Base-by-base conservation (phyloP, 2,113 vertebrate genomes). In the Halcyon senegalensis region DNA sequence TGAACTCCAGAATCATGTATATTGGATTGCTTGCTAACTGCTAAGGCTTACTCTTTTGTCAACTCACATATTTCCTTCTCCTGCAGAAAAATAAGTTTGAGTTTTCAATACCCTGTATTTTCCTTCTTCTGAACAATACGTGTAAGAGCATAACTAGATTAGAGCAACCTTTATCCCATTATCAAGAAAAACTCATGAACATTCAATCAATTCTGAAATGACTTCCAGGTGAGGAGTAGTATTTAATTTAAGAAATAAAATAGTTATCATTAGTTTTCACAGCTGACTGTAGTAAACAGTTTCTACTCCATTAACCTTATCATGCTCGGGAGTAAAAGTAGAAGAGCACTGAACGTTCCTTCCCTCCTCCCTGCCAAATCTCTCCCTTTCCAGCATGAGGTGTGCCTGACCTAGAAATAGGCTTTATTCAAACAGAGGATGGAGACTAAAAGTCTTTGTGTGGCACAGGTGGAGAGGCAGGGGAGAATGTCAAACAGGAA, bases 401-500 rank as follows among this genome's bases (percentile, higher is more conserved):
- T 79, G 31, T 62, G 10, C 48, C 53, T 96, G 89, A 91, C 84
- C 80, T 87, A 93, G 62, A 96, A 84, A 89, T 17, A 69, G 2
- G 1, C 68, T 78, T 75, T 81, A 66, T 64, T 94, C 59, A 46
- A 48, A 60, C 16, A 72, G 37, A 78, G 16, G 13, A 81, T 23
- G 21, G 43, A 89, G 35, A 77, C 69, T 44, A 24, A 56, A 77
- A 89, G 58, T 84, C 80, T 91, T 93, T 95, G 56, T 93, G 53
- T 37, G 58, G 56, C 56, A 50, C 33, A 89, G 56, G 90, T 81
- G 24, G 82, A 84, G 37, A 84, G 27, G 31, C 43, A 67, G 64
- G 43, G 44, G 41, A 92, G 80, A 90, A 81, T 53, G 62, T 89
- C 80, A 93, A 90, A 95, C 25, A 95, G 63, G 35, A 86, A 68